Conservation (phyloP, 2,888 invertebrate genomes). For the Hypolimnas misippus region DNA sequence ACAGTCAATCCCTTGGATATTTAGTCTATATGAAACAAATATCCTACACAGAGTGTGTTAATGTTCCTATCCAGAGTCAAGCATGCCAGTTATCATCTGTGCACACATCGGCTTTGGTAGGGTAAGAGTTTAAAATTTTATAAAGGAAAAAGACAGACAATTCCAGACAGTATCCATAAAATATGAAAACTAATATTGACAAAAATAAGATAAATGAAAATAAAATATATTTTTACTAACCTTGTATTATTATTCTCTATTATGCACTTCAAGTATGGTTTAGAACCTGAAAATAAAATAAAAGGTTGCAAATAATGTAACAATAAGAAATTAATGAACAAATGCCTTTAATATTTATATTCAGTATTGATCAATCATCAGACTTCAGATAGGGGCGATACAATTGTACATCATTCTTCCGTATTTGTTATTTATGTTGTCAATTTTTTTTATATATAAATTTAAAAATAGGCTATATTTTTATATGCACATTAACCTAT, state of each 20-base stretch:
- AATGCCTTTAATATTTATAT: not conserved
- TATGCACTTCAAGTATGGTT: no score
- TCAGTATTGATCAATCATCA: slow-evolving; percentile 7
- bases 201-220: no score
- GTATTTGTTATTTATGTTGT: not conserved
- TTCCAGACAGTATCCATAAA: no score
- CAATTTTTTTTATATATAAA: no score
- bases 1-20: slow-evolving; percentile 45
- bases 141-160: no score
- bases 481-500: no score
- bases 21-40: slow-evolving; percentile 52
- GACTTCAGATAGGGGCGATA: slow-evolving; percentile 8
- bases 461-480: no score
- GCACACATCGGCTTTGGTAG: slow-evolving; percentile 82
- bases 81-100: slow-evolving; percentile 58
- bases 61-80: slow-evolving; percentile 83
- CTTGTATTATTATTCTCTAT: no score
- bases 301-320: not conserved
- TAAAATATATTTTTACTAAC: no score
- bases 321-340: not conserved
- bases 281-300: not conserved
- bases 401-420: slow-evolving; percentile 2
- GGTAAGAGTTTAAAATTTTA: no score
- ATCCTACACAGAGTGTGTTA: slow-evolving; percentile 76
- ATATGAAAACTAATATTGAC: no score